Base-by-base conservation (phyloP, 2,888 invertebrate species). In the Empis stercorea region DNA sequence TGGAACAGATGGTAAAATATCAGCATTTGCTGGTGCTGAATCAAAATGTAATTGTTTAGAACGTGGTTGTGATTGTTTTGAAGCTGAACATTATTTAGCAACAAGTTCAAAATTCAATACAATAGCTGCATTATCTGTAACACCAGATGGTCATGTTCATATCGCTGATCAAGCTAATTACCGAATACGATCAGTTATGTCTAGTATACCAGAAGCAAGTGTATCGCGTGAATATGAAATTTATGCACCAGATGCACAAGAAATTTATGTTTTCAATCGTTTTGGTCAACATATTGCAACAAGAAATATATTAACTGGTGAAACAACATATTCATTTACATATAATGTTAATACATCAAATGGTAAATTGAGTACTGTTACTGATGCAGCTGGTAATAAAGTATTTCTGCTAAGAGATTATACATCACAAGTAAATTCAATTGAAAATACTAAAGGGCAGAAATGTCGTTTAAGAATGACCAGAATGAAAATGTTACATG, bases 261-360 rank as follows among this genome's bases (percentile, higher is more conserved):
- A 96, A 66, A 84, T 91, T 51, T 93, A 92, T 60, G 81, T 92
- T 20, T 93, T 93, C 71, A 93, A 93, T 60, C 74, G 91, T 55
- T 92, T 93, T 61, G 97, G 97, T 0, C 95, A 95, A 64, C 97
- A 97, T 62, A 80, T 92, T 4, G 84, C 87, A 47, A 96, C 95
- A 0, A 85, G 85, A 56, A 93, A 94, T 62, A 94, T 97, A 50
- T 72, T 96, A n/a, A 95, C 95, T 0, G 92, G 91, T 0, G 91
- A 92, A 67, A 88, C 85, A 4, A 84, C 88, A 54, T 96, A 94
- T 64, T 81, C 87, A 3, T 97, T 96, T 64, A 86, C 92, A 0
- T 97, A 97, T 71, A 94, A 92, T 56, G 92, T 95, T 0, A 95
- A 95, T 63, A 95, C 95, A 0, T 93, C 91, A 60, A 94, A 92